Evolutionary conservation across 2,113 vertebrate species (phyloP), one percentile per base, ranked within the genome.

Genomic region (Barnardius zonarius): DNA sequence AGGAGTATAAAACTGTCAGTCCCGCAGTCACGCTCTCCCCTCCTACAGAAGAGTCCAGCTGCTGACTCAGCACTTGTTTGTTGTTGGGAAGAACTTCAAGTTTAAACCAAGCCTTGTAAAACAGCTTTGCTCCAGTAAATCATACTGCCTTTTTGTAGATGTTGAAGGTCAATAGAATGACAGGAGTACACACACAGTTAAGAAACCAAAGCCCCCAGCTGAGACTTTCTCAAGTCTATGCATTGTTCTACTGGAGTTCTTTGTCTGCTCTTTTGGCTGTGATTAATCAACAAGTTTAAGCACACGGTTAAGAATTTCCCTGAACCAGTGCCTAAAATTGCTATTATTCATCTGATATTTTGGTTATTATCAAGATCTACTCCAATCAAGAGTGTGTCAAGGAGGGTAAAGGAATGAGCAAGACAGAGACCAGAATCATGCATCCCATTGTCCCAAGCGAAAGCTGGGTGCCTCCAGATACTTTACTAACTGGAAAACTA

Each of bases 191-290:
- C 52, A 27, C 46, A 68, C 9, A 49, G 84, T 83, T 46, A 17
- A 67, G 90, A 86, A 80, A 80, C 48, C 37, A 86, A 87, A 93
- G 74, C 54, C 75, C 81, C 93, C 94, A 88, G 63, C 95, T 77
- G 85, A 90, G 92, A 27, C 35, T 83, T n/a, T 59, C 92, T 83
- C 59, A 44, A 62, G 63, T 52, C 54, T 70, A 1, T 9, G 59
- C 37, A 54, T 96, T 92, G 57, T 95, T 90, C 82, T 88, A 8
- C 51, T 66, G 57, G 35, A 72, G 79, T 55, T 82, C 85, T 72
- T 68, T 94, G 55, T 83, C 93, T 92, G 51, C 41, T 57, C n/a
- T 72, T 88, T 68, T 70, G 88, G 79, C 93, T 0, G 0, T 20
- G 73, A 79, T 84, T 68, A 20, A 93, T 49, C 39, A 69, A 30